These are phyloP conservation scores for Microtus pennsylvanicus DNA, from an alignment of 2,113 vertebrate species.

Conservation along the genomic window DNA sequence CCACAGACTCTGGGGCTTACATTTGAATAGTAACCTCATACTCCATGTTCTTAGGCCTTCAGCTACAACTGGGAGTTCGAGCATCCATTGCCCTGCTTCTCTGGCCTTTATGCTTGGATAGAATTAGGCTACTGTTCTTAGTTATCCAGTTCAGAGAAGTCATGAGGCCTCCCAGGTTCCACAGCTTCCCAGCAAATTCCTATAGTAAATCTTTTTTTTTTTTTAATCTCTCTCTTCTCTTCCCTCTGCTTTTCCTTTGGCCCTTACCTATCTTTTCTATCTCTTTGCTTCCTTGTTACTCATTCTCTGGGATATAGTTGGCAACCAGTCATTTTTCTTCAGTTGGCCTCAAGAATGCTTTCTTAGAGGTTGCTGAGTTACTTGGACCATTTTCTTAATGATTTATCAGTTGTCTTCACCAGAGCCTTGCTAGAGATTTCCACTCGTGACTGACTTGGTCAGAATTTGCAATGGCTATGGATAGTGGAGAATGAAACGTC, in stretches of 20 bases:
- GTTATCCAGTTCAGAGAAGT: not conserved
- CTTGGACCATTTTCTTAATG: not conserved
- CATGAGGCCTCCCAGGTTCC: not conserved
- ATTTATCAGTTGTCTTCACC: not conserved
- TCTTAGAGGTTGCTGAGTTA: not conserved
- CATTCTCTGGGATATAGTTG: not conserved
- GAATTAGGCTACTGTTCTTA: not conserved
- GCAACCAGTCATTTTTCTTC: not conserved
- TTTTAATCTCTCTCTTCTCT: not conserved
- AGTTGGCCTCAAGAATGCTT: not conserved
- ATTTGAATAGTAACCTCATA: too few species aligned
- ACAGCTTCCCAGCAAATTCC: not conserved
- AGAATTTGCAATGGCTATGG: not conserved
- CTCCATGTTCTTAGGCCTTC: not conserved
- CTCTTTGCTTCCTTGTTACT: not conserved
- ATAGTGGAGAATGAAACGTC: not conserved
- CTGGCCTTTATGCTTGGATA: not conserved
- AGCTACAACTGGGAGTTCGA: not conserved
- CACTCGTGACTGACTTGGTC: not conserved
- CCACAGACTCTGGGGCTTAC: not conserved
- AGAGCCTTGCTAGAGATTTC: not conserved
- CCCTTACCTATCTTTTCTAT: not conserved
- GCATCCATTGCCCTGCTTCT: not conserved
- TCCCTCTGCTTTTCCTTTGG: not conserved
- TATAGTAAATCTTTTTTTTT: not conserved